These are phyloP conservation scores for Stigmatopora nigra DNA, from an alignment of 2,113 vertebrate species.

Conservation along the genomic window DNA sequence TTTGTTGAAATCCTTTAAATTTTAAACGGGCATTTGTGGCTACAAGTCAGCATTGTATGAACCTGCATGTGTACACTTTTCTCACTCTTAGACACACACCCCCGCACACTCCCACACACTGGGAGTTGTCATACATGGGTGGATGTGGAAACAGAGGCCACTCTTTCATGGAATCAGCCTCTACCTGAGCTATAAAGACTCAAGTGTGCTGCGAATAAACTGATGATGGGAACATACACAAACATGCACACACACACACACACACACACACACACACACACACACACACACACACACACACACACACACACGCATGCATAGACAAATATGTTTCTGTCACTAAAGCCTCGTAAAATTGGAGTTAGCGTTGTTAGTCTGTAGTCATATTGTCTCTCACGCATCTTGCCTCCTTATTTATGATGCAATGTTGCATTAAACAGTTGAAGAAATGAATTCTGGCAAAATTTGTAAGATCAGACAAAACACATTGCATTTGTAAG, in stretches of 20 bases:
- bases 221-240: slow-evolving; percentile 48
- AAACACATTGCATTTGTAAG: background rate
- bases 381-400: background rate
- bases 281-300: slow-evolving; percentile 26
- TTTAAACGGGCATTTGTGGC: background rate
- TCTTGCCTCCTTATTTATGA: background rate
- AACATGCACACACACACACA: slow-evolving; percentile 19
- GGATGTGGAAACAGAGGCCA: slow-evolving; percentile 61
- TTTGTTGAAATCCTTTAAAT: background rate
- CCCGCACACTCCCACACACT: slow-evolving; percentile 20
- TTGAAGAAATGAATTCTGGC: background rate
- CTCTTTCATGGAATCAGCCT: slow-evolving; percentile 64
- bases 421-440: background rate
- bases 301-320: slow-evolving; percentile 46
- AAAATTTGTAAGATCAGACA: background rate
- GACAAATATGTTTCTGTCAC: slow-evolving; percentile 60
- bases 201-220: slow-evolving; percentile 66
- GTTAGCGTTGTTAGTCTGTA: background rate
- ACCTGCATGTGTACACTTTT: slow-evolving; percentile 29
- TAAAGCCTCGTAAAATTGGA: slow-evolving; percentile 38
- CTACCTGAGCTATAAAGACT: slow-evolving; percentile 65
- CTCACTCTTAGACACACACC: background rate
- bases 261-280: too few species aligned
- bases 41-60: background rate
- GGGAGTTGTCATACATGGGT: slow-evolving; percentile 29